Evolutionary conservation across 2,797 vertebrate genomes (phyloP).

Genomic region (Amblyopsis hoosieri): DNA sequence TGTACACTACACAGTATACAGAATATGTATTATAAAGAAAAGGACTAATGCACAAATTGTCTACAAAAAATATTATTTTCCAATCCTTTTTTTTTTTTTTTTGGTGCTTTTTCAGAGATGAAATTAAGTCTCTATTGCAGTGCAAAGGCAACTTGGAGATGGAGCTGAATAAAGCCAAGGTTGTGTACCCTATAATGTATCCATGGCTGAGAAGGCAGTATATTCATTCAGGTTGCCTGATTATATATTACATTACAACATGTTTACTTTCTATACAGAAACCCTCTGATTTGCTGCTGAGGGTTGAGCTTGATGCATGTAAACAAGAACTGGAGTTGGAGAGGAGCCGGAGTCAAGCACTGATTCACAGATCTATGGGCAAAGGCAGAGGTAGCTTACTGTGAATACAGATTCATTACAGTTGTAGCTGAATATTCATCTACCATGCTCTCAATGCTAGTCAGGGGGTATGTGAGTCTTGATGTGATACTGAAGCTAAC

Average conservation of each 20-base stretch:
- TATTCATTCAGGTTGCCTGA: neutral
- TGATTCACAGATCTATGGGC: slow-evolving; percentile 42
- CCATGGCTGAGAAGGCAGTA: neutral
- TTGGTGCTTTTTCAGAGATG: slow-evolving; percentile 28
- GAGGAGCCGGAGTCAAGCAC: slow-evolving; percentile 43
- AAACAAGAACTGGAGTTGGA: slow-evolving; percentile 65
- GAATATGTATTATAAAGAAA: neutral
- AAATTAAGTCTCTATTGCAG: slow-evolving; percentile 43
- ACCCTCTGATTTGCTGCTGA: slow-evolving; percentile 42
- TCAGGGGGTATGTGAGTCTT: neutral
- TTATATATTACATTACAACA: neutral
- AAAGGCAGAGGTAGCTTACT: slow-evolving; percentile 23
- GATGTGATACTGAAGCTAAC: too few relatives aligned
- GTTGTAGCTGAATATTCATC: too few relatives aligned
- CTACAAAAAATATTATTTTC: neutral
- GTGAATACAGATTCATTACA: neutral
- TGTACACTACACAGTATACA: neutral
- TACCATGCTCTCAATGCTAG: neutral
- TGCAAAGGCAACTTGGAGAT: slow-evolving; percentile 36
- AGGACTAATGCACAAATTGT: neutral
- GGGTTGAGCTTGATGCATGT: slow-evolving; percentile 55
- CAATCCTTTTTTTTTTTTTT: slow-evolving; percentile 7
- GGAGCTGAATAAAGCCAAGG: slow-evolving; percentile 45
- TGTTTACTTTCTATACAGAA: slow-evolving; percentile 36
- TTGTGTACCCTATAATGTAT: slow-evolving; percentile 6